Evolutionary conservation across 2,113 vertebrate species (phyloP), one percentile per base, ranked within the genome.

Genomic region (Hippocampus barbouri): DNA sequence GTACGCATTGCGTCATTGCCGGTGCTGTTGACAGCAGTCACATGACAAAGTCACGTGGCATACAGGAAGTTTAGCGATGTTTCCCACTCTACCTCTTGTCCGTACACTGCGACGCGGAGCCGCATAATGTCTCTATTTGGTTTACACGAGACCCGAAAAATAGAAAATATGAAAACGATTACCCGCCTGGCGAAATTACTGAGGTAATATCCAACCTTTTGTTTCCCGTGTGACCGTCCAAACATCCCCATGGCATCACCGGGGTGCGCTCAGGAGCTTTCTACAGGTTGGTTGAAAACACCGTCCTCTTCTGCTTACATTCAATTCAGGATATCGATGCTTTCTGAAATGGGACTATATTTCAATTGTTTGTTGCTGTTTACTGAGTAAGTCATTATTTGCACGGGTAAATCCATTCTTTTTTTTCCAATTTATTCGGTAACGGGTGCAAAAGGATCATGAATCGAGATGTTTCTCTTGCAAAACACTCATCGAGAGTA

Each of bases 231-330:
- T 80, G 68, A 70, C 8, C 60, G 60, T 77, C 51, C 21, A 5
- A 25, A 11, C 70, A 14, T 75, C 82, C 20, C 5, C 69, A 91
- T 91, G 90, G 83, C 84, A 15, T 74, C 86, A 61, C 71, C 82
- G 0, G 47, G 64, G 47, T 74, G 71, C 78, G 59, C 62, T 74
- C 82, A 79, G 7, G 85, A 88, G 79, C 57, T 45, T 68, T 70
- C 76, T 76, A 66, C 87, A 90, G 90, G 90, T 91, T 65, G 0
- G 89, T 74, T 61, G 41, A 8, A 6, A 11, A n/a, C 25, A 25
- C 6, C 8, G 0, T 0, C 8, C 4, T 18, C 51, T 16, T 15
- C 3, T 76, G 10, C 30, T 67, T 14, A 12, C 4, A 23, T 66
- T 63, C 61, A 63, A 9, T 21, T 1, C 0, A 8, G 20, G 23